A percentile compares a stretch with the other conserved stretches of the same genome.
These are phyloP conservation scores for Apoda limacodes DNA, from an alignment of 2,888 invertebrate species.

Conservation along the genomic window DNA sequence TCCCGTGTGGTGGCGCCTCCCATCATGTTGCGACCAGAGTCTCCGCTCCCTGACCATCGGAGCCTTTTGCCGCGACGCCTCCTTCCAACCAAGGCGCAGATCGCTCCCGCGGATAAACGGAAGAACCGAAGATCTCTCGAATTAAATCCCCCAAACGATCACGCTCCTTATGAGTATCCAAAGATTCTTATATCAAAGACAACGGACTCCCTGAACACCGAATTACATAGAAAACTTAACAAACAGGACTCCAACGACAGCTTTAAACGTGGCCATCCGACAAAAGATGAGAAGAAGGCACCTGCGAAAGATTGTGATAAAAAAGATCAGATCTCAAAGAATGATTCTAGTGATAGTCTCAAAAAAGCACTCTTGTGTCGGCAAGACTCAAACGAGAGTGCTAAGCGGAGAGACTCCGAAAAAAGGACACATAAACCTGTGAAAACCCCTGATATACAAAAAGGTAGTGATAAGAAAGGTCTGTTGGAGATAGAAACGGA, in stretches of 20 bases:
- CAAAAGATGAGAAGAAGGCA: slow-evolving; percentile 54
- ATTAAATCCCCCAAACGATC: slow-evolving; percentile 52
- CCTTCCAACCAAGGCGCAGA: slow-evolving; percentile 58
- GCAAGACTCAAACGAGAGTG: slow-evolving; percentile 57
- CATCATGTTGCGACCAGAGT: slow-evolving; percentile 63
- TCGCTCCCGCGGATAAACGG: slow-evolving; percentile 55
- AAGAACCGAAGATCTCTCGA: slow-evolving; percentile 62
- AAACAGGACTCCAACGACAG: slow-evolving; percentile 62
- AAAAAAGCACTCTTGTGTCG: slow-evolving; percentile 52
- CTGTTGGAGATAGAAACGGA: slow-evolving; percentile 51
- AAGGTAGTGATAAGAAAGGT: slow-evolving; percentile 55
- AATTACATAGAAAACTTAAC: slow-evolving; percentile 56
- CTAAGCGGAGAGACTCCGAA: slow-evolving; percentile 47
- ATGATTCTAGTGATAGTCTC: slow-evolving; percentile 55
- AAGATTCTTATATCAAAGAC: slow-evolving; percentile 64
- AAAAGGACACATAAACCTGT: slow-evolving; percentile 38
- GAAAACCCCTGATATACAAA: slow-evolving; percentile 42
- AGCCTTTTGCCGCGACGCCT: slow-evolving; percentile 59
- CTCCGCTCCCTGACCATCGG: slow-evolving; percentile 67
- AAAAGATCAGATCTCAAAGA: slow-evolving; percentile 41
- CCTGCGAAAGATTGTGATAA: slow-evolving; percentile 42
- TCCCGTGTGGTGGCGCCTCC: slow-evolving; percentile 43
- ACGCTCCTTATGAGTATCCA: slow-evolving; percentile 53
- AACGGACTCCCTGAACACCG: slow-evolving; percentile 58
- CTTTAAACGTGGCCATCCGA: slow-evolving; percentile 48